phyloP scores from a whole-genome alignment of 2,113 vertebrate species.

The Arothron firmamentum region DNA sequence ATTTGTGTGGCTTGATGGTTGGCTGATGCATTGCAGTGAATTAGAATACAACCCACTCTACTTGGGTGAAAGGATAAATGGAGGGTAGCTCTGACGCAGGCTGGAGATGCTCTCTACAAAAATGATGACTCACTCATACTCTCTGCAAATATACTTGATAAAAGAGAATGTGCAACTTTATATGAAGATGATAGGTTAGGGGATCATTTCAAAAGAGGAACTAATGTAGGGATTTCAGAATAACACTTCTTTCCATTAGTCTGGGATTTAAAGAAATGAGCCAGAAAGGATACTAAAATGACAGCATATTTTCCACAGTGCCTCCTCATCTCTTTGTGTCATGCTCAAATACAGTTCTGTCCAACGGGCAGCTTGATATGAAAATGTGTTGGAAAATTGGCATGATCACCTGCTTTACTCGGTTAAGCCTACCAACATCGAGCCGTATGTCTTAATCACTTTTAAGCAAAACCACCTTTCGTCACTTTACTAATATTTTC shows the following conservation, averaged over 20 bases:
- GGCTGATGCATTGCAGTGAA: conserved; percentile 47
- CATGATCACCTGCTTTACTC: too few species aligned
- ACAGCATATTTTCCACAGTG: conserved; percentile 50
- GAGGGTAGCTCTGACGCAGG: conserved; percentile 42
- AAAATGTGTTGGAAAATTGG: neutral
- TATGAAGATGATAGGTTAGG: conserved; percentile 47
- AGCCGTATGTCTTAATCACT: too few species aligned
- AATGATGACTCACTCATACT: conserved; percentile 51
- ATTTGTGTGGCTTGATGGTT: conserved; percentile 66
- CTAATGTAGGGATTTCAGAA: conserved; percentile 32
- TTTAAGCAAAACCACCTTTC: conserved; percentile 44
- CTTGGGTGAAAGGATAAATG: conserved; percentile 51
- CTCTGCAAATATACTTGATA: conserved; percentile 44
- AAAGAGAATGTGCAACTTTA: conserved; percentile 44
- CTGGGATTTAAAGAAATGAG: conserved; percentile 20
- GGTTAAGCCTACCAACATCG: too few species aligned
- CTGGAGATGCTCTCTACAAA: conserved; percentile 43
- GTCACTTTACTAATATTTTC: conserved; percentile 52
- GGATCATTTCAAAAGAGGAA: conserved; percentile 50
- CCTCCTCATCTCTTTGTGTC: conserved; percentile 12
- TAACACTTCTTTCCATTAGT: conserved; percentile 58
- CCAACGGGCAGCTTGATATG: neutral
- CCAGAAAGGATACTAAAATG: conserved; percentile 49
- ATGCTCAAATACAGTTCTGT: neutral
- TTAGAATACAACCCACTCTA: conserved; percentile 53